Evolutionary conservation across 2,888 invertebrate species (phyloP).

Genomic region (Clivina fossor): DNA sequence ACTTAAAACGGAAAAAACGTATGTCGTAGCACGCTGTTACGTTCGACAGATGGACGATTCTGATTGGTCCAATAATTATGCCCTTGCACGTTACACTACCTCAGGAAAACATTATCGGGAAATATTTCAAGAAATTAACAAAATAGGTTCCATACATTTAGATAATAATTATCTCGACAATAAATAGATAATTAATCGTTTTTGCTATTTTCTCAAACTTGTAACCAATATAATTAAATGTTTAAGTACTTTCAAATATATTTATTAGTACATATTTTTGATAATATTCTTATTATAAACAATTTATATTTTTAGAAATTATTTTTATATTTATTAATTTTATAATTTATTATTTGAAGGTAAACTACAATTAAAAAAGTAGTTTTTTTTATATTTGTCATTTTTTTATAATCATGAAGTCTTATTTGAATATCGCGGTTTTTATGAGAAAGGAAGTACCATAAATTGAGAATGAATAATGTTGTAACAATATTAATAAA

Average conservation of each 20-base stretch:
- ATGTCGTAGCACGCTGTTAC: constrained; percentile 42
- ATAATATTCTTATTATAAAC: background rate
- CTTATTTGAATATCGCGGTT: constrained; percentile 40
- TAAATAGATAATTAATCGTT: background rate
- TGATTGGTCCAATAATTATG: constrained; percentile 46
- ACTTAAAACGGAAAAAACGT: constrained; percentile 27
- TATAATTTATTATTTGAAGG: background rate
- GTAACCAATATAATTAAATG: too few relatives aligned
- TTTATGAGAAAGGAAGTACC: constrained; percentile 45
- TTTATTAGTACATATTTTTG: too few relatives aligned
- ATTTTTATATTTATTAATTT: background rate
- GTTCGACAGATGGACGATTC: constrained; percentile 53
- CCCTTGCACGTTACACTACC: background rate
- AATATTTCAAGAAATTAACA: background rate
- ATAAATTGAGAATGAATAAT: too few relatives aligned
- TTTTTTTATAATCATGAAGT: background rate
- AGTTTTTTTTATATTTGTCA: background rate
- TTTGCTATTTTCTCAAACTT: too few relatives aligned
- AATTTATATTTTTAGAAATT: background rate
- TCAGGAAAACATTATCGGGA: constrained; percentile 5
- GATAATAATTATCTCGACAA: background rate
- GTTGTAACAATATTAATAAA: too few relatives aligned
- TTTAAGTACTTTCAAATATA: too few relatives aligned
- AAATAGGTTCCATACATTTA: too few relatives aligned
- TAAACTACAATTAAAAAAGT: too few relatives aligned